Evolutionary conservation across 1,140 invertebrate species (phyloP), one percentile per base, ranked within the genome.

Genomic region (Parapsyche elsis): DNA sequence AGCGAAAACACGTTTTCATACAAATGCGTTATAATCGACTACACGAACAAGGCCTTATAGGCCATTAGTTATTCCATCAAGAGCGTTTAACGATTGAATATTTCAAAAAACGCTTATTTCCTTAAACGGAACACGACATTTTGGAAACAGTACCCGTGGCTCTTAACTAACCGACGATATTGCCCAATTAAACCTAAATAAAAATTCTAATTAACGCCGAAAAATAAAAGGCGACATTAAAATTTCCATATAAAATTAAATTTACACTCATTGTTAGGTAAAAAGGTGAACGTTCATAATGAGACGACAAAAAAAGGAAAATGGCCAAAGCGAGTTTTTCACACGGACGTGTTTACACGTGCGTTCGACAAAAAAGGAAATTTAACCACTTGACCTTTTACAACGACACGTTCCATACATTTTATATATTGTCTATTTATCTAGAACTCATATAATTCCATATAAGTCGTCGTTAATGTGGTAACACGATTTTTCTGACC

Each of bases 381-480:
- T 67, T 26, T 30, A 24, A 67, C 64, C 64, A 23, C 64, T 67
- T 67, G 64, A 67, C 64, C 64, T 67, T 67, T 67, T 12, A 12
- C 9, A 26, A 67, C 64, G 23, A 67, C 24, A 67, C 64, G 24
- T 67, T 67, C 24, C 64, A 30, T 67, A 67, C 57, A 61, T 61
- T 61, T 61, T 19, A 61, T 67, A 67, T 67, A 67, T 67, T 30
- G 21, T 67, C 23, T 67, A 67, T 67, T 67, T 67, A 67, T 67
- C 24, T 67, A 67, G 64, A 67, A 67, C 64, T 67, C 30, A 38
- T 38, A 38, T 24, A 26, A 67, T 67, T 24, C 64, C 64, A 67
- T 67, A 67, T 67, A 67, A 26, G 64, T 26, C 24, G 24, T 19
- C 64, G 64, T 67, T 67, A 67, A 67, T 67, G 64, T 23, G 64